Percentiles rank a stretch among this genome's conserved stretches.
phyloP scores from a whole-genome alignment of 2,888 invertebrate genomes.

The Noctua janthe region DNA sequence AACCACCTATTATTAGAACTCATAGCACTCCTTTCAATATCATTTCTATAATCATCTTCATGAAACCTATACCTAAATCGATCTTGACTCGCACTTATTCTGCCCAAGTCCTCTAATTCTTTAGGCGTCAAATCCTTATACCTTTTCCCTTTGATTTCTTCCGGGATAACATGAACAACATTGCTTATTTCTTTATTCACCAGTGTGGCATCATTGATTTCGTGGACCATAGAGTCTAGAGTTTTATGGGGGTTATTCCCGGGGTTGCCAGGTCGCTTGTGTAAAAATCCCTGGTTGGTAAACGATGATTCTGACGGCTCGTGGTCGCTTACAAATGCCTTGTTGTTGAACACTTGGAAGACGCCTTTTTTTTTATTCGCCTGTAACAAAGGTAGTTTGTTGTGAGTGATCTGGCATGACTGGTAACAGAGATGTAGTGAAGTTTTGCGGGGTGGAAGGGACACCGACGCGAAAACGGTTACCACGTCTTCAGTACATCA shows the following conservation, averaged over 20 bases:
- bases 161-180: constrained; percentile 69
- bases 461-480: too few relatives aligned
- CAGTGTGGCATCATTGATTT: constrained; percentile 74
- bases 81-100: constrained; percentile 81
- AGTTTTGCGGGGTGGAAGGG: not conserved
- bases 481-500: too few relatives aligned
- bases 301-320: constrained; percentile 61
- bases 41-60: constrained; percentile 81
- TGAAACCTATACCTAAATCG: constrained; percentile 82
- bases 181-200: constrained; percentile 55
- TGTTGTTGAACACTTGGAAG: constrained; percentile 77
- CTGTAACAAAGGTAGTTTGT: constrained; percentile 62
- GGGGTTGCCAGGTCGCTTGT: constrained; percentile 80
- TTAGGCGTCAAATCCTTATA: constrained; percentile 80
- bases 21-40: constrained; percentile 71
- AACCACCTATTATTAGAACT: constrained; percentile 78
- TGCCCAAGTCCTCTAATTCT: constrained; percentile 81
- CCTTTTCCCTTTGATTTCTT: constrained; percentile 79
- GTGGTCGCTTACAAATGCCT: constrained; percentile 72
- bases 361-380: constrained; percentile 69
- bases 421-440: not conserved
- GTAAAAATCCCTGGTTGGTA: constrained; percentile 80
- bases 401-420: not conserved
- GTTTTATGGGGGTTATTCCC: constrained; percentile 81
- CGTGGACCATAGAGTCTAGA: constrained; percentile 81